phyloP scores from a whole-genome alignment of 2,113 vertebrate species.

The Scomber scombrus region DNA sequence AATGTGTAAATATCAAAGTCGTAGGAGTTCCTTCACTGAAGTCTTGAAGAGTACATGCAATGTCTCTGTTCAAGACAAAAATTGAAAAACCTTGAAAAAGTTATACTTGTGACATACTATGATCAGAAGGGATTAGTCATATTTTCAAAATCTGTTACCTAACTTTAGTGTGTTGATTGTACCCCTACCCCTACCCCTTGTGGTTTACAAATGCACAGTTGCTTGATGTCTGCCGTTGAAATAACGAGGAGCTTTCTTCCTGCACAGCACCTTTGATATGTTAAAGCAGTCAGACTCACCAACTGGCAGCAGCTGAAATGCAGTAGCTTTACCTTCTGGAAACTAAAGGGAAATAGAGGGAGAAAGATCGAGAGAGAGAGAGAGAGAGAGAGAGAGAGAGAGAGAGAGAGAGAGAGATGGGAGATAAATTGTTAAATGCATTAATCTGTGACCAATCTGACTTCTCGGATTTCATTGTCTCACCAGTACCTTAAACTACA shows the following conservation, averaged over 20 bases:
- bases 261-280: slow-evolving; percentile 76
- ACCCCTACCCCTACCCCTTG: not conserved
- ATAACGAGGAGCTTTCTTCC: slow-evolving; percentile 69
- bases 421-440: no score
- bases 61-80: not conserved
- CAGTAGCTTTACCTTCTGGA: slow-evolving; percentile 57
- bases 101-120: no score
- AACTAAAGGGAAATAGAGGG: slow-evolving; percentile 21
- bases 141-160: slow-evolving; percentile 21
- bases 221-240: slow-evolving; percentile 69
- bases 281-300: slow-evolving; percentile 69
- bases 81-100: not conserved
- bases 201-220: slow-evolving; percentile 47
- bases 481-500: no score
- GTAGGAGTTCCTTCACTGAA: slow-evolving; percentile 5
- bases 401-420: slow-evolving; percentile 9
- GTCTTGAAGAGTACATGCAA: not conserved
- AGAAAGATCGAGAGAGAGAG: slow-evolving; percentile 26
- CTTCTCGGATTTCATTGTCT: no score
- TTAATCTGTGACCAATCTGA: no score
- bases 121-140: slow-evolving; percentile 26
- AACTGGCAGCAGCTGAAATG: slow-evolving; percentile 66
- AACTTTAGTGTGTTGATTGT: not conserved
- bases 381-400: not conserved
- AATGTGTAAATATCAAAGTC: not conserved